Conservation (phyloP, 2,113 vertebrate genomes). For the Campylorhamphus procurvoides region DNA sequence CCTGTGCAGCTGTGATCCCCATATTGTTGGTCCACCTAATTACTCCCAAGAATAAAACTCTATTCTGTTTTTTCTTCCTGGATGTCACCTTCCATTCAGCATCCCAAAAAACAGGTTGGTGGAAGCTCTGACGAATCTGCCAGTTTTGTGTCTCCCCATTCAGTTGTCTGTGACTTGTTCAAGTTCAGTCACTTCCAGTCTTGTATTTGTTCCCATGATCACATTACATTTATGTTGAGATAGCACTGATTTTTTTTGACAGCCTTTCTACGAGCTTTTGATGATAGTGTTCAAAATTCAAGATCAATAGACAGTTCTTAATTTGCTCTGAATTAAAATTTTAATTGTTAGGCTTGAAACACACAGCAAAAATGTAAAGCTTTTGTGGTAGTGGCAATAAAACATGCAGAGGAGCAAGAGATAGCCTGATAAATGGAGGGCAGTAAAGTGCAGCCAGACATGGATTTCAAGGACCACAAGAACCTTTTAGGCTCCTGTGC, state of each 20-base stretch:
- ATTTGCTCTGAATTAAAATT: not conserved
- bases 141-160: not conserved
- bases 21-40: slow-evolving; percentile 1
- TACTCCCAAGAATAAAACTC: not conserved
- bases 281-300: not conserved
- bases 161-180: fast-evolving
- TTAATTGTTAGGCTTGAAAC: not conserved
- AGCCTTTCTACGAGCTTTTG: not conserved
- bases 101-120: not conserved
- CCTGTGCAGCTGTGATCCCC: not conserved
- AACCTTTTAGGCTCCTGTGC: not conserved
- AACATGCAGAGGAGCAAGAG: not conserved
- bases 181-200: not conserved
- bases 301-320: not conserved
- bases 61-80: not conserved
- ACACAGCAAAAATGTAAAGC: not conserved
- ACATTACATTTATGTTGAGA: not conserved
- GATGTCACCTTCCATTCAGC: not conserved
- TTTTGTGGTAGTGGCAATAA: not conserved
- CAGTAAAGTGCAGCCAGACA: not conserved
- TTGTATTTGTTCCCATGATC: not conserved
- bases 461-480: not conserved
- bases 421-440: not conserved
- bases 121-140: not conserved
- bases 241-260: not conserved